Base-by-base conservation (phyloP, 2,888 invertebrate genomes). In the Cataglyphis altisquamis region DNA sequence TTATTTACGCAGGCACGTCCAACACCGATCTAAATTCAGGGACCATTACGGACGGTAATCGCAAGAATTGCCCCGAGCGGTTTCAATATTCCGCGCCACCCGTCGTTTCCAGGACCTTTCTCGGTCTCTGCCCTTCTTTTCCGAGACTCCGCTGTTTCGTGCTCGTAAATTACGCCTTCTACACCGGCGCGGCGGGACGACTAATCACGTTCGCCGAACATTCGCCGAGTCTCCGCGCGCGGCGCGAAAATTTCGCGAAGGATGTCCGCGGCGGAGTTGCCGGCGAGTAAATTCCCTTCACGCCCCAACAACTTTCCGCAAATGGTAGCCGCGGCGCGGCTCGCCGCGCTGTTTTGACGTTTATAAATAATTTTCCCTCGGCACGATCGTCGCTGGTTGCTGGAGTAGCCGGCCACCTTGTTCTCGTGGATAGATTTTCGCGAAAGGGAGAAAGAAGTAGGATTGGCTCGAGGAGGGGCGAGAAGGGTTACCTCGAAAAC, bases 141-240 rank as follows among this genome's bases (percentile, higher is more conserved):
- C 25, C 62, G 62, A 82, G 62, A 82, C 72, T 77, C 78, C 87
- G 82, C 29, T 41, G 52, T 70, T 45, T 55, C 60, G 25, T 52
- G 62, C 75, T 48, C 64, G 74, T 88, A 89, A 88, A 88, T 88
- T 89, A 89, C 62, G 36, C 29, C 39, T 32, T 67, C 36, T 55
- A 36, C 39, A 21, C 60, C 63, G 39, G 66, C 8, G 45, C 63
- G 39, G 66, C 8, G 45, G 12, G 67, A 15, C 83, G 67, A 87
- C 89, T 88, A 88, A 88, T 88, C 88, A 85, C 83, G 89, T 83
- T 45, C 82, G 84, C 82, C 84, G 83, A 86, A 41, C 41, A 41
- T 41, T 41, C 41, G 48, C 48, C 48, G 36, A 36, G 67, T 52
- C 55, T 36, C 66, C 21, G 66, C 29, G 72, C 52, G 55, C 0